Evolutionary conservation across 23 tunicate genomes (phyloP).

Genomic region (Trididemnum nubilum): DNA sequence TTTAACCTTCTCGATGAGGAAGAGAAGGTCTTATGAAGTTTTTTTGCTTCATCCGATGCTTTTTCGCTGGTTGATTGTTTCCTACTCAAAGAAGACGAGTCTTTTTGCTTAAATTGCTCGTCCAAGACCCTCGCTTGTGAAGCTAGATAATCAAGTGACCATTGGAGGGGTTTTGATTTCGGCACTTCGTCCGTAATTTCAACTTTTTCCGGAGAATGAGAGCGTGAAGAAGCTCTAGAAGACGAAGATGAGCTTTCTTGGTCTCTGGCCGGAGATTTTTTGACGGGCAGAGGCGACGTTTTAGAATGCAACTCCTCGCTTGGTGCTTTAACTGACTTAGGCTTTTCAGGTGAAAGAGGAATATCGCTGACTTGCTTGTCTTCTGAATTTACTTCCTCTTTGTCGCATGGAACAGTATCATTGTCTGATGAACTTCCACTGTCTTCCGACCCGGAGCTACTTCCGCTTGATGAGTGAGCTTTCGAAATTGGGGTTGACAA

Average conservation of each 20-base stretch:
- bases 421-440: conserved; percentile 11
- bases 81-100: neutral
- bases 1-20: neutral
- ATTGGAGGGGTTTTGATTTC: conserved; percentile 68
- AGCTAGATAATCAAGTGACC: conserved; percentile 89
- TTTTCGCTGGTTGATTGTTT: conserved; percentile 6
- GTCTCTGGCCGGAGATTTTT: conserved; percentile 18
- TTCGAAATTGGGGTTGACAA: neutral
- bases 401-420: neutral
- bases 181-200: conserved; percentile 57
- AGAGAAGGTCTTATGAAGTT: neutral
- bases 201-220: conserved; percentile 64
- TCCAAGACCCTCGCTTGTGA: conserved; percentile 87
- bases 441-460: conserved; percentile 38
- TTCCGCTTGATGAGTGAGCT: neutral
- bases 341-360: neutral
- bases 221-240: conserved; percentile 62
- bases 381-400: neutral
- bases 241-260: conserved; percentile 72
- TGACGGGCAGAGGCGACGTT: neutral
- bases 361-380: neutral
- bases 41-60: neutral
- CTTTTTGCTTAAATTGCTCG: conserved; percentile 37
- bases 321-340: conserved; percentile 9
- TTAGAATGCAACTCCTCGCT: neutral